Percentiles rank a stretch among this genome's conserved stretches.
Evolutionary conservation across 2,888 invertebrate species (phyloP).

Genomic region (Falcaria lacertinaria): DNA sequence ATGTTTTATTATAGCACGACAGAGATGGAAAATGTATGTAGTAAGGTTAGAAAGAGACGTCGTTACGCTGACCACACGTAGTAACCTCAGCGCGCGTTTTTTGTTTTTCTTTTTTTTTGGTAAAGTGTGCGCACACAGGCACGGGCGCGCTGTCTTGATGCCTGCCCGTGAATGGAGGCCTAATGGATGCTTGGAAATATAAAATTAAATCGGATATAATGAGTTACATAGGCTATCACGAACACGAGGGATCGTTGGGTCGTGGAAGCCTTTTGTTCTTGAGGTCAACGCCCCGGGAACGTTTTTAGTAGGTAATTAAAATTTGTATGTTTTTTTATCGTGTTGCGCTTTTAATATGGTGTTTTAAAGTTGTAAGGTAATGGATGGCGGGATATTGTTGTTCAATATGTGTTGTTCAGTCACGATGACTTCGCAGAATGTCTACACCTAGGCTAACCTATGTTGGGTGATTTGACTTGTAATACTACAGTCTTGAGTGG

Average conservation of each 20-base stretch:
- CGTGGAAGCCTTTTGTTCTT: slow-evolving; percentile 55
- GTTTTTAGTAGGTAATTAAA: slow-evolving; percentile 52
- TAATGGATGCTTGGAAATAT: slow-evolving; percentile 66
- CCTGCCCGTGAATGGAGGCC: slow-evolving; percentile 54
- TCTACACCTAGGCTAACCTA: not conserved
- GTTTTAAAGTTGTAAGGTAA: not conserved
- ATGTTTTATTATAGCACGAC: slow-evolving; percentile 68
- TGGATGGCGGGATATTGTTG: not conserved
- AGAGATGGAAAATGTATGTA: slow-evolving; percentile 31
- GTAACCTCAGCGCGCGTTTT: slow-evolving; percentile 36
- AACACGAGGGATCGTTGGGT: slow-evolving; percentile 40
- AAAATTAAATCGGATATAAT: slow-evolving; percentile 69
- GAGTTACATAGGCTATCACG: slow-evolving; percentile 62
- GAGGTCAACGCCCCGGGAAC: slow-evolving; percentile 44
- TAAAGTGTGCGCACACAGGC: slow-evolving; percentile 30
- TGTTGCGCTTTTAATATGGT: slow-evolving; percentile 11
- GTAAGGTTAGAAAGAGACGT: slow-evolving; percentile 41
- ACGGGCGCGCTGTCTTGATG: slow-evolving; percentile 48
- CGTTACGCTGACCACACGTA: slow-evolving; percentile 37
- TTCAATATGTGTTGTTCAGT: not conserved
- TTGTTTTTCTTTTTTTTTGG: slow-evolving; percentile 32
- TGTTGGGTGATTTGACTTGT: not conserved
- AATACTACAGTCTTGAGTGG: not conserved
- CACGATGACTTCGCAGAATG: not conserved
- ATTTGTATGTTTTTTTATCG: slow-evolving; percentile 41